Base-by-base conservation (phyloP, 1,140 invertebrate genomes). In the Anthonomus grandis region DNA sequence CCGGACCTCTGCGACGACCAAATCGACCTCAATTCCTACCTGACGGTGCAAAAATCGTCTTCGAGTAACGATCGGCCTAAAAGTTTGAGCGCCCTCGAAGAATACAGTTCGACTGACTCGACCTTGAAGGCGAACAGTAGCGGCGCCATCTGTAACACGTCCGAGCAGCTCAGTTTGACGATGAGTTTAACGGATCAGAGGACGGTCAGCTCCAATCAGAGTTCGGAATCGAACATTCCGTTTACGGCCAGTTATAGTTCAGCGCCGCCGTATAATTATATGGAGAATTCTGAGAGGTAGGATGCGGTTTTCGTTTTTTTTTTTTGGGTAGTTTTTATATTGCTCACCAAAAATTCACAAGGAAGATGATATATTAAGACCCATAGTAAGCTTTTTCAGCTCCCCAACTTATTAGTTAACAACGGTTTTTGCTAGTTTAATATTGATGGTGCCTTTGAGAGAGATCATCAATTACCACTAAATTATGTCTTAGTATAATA, bases 1-100 rank as follows among this genome's bases (percentile, higher is more conserved):
- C 78, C 78, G 6, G 54, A 59, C 13, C 48, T 66, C 17, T 46
- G 21, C 13, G 42, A 55, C 12, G n/a, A 5, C 13, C 8, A 15
- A 6, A 41, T 44, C 12, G 21, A 19, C 39, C 23, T 42, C 4
- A n/a, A n/a, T n/a, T 38, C n/a, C 4, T 47, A 34, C 0, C 10
- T 49, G 9, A 38, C 52, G 31, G 38, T 18, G 2, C 17, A 64
- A 17, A 36, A 15, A n/a, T 47, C 25, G 15, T 18, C 19, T 4
- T 21, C 39, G 2, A 37, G 39, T 10, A 50, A 52, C 3, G 59
- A 64, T 18, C 41, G 70, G 17, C 70, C 69, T n/a, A 71, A 69
- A 47, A 73, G 71, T 42, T 25, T 71, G 10, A 70, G 70, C 52
- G 70, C 67, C 9, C 54, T 71, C 18, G 70, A 72, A 39, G 65